Evolutionary conservation across 2,797 vertebrate species (phyloP), one percentile per base, ranked within the genome.

Genomic region (Enteromius thamalakanensis): DNA sequence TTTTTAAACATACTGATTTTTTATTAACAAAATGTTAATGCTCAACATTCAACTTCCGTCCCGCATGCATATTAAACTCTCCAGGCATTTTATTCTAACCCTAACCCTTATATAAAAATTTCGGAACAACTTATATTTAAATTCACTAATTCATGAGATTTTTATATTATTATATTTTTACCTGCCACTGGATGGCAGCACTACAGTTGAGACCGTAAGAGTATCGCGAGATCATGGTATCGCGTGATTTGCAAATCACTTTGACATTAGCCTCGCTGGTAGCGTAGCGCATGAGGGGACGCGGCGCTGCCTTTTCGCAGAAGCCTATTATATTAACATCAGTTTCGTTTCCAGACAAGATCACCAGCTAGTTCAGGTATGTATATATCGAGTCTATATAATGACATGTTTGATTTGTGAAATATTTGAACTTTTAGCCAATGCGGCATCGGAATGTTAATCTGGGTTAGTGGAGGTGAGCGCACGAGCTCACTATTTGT

Each of bases 211-310:
- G 26, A 7, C 1, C 29, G 26, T 1, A 0, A 19, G 32, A 64
- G 62, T 64, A 69, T 83, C 81, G 74, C 62, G 72, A 77, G 23
- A 45, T 34, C 12, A 6, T 1, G 21, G 8, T 14, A 23, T 65
- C 4, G 29, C 69, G 26, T 14, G 3, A 14, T 45, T 8, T 1
- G 49, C 49, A 10, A 47, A 71, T 21, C 71, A 51, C 2, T 5
- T 77, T 83, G 74, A 69, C 81, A 14, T 82, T 76, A 60, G 51
- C 65, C 53, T 69, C 15, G 47, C 7, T 3, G 17, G 10, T 53
- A 17, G 32, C 17, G 0, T 21, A 32, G 4, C 29, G 12, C 37
- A 8, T 6, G 49, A 77, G 49, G 9, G 12, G 51, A n/a, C 19
- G 47, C 17, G 6, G 29, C 29, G 3, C 12, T 29, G 17, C 10